phyloP scores from a whole-genome alignment of 2,888 invertebrate species.

The Ophion ellenae region DNA sequence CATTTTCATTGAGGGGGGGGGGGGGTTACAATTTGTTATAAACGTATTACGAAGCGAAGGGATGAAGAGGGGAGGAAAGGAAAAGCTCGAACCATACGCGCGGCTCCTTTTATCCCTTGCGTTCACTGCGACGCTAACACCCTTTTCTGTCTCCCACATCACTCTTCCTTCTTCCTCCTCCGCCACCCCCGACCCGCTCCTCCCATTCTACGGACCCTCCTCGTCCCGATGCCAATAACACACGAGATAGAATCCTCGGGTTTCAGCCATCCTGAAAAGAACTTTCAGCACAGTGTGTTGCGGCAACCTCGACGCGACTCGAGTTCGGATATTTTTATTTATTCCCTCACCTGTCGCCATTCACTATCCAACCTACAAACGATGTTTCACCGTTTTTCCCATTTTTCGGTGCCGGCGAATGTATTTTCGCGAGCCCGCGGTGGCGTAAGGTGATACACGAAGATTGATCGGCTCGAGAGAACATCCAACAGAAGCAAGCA shows the following conservation, averaged over 20 bases:
- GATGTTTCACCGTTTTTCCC: not conserved
- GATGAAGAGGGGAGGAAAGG: not conserved
- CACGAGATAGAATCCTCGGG: slow-evolving; percentile 24
- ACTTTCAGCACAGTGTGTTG: slow-evolving; percentile 10
- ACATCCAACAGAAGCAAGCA: too few species aligned
- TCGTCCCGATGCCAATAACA: slow-evolving; percentile 36
- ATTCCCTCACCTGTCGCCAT: not conserved
- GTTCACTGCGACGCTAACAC: slow-evolving; percentile 4
- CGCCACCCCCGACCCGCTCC: not conserved
- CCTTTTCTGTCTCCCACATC: slow-evolving; percentile 1
- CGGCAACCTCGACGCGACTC: not conserved
- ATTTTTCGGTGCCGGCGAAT: not conserved
- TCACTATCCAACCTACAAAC: not conserved
- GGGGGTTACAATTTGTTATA: slow-evolving; percentile 70
- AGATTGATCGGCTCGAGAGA: too few species aligned
- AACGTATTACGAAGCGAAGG: slow-evolving; percentile 68
- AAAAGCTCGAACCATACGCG: slow-evolving; percentile 49
- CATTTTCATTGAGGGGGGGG: slow-evolving; percentile 62
- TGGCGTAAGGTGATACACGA: too few species aligned
- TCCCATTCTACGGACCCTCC: not conserved
- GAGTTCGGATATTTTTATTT: slow-evolving; percentile 9
- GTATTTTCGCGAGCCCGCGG: too few species aligned
- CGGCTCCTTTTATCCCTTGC: slow-evolving; percentile 14
- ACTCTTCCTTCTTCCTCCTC: not conserved
- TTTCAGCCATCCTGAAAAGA: slow-evolving; percentile 26